A percentile compares a stretch with the other conserved stretches of the same genome.
phyloP scores from a whole-genome alignment of 2,888 invertebrate species.

The Lithodes maja region DNA sequence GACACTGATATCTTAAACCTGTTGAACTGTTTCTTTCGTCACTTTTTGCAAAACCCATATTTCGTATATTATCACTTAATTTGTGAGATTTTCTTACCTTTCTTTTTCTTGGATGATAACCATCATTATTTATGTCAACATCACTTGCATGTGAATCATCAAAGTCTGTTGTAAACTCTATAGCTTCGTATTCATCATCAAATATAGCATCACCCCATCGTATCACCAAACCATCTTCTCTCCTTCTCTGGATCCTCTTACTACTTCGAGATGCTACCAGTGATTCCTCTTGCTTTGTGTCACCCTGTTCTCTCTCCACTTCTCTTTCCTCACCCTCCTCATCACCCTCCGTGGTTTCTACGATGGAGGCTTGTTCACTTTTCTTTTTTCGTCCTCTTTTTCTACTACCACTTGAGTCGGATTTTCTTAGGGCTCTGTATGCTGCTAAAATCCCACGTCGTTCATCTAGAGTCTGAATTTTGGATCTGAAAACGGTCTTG shows the following conservation, averaged over 20 bases:
- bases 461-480: conserved; percentile 25
- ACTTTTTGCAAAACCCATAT: background rate
- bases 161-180: background rate
- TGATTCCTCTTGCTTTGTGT: background rate
- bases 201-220: conserved; percentile 47
- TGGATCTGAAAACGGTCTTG: background rate
- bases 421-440: conserved; percentile 43
- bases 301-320: background rate
- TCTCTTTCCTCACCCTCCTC: background rate
- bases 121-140: background rate
- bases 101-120: conserved; percentile 28
- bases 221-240: conserved; percentile 58
- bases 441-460: conserved; percentile 47
- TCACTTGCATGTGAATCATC: conserved; percentile 11
- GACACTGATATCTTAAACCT: conserved; percentile 44
- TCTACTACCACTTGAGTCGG: conserved; percentile 9
- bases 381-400: conserved; percentile 40
- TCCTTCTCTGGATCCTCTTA: conserved; percentile 48
- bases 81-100: conserved; percentile 31
- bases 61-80: background rate
- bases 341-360: conserved; percentile 2
- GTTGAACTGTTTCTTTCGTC: background rate
- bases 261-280: conserved; percentile 25
- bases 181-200: conserved; percentile 23
- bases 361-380: background rate